These are phyloP conservation scores for Meriones unguiculatus DNA, from an alignment of 2,113 vertebrate genomes.

Conservation along the genomic window DNA sequence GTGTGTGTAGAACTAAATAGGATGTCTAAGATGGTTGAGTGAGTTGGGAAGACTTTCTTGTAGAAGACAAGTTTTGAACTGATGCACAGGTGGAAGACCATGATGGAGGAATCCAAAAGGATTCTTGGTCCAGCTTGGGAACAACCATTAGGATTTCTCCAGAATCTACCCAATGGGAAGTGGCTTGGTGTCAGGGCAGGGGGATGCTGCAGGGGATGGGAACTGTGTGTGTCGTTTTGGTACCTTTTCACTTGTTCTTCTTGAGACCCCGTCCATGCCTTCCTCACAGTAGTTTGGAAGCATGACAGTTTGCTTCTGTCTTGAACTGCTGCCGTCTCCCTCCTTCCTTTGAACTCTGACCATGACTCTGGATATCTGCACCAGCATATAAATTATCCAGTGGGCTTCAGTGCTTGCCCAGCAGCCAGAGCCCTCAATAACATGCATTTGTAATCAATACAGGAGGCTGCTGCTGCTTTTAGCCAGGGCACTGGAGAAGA, in stretches of 20 bases:
- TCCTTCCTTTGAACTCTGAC: slow-evolving; percentile 85
- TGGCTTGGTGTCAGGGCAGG: background rate
- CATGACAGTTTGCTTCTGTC: slow-evolving; percentile 72
- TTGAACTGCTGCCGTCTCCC: slow-evolving; percentile 81
- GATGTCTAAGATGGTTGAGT: background rate
- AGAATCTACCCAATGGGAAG: background rate
- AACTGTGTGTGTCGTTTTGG: background rate
- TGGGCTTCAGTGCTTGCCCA: slow-evolving; percentile 75
- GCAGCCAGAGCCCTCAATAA: slow-evolving; percentile 81
- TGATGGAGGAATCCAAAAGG: background rate
- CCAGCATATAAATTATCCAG: slow-evolving; percentile 87
- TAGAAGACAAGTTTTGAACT: background rate
- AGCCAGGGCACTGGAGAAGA: slow-evolving; percentile 78
- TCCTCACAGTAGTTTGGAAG: background rate
- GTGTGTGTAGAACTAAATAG: background rate
- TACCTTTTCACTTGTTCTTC: slow-evolving; percentile 5
- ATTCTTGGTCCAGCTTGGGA: background rate
- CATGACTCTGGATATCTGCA: slow-evolving; percentile 80
- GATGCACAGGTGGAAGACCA: background rate
- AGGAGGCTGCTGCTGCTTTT: slow-evolving; percentile 84
- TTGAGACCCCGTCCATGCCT: background rate
- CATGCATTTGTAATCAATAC: slow-evolving; percentile 84
- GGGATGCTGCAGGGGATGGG: background rate
- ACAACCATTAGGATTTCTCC: background rate
- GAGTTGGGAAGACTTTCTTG: background rate